Base-by-base conservation (phyloP, 2,113 vertebrate species). In the Cygnus buccinator region DNA sequence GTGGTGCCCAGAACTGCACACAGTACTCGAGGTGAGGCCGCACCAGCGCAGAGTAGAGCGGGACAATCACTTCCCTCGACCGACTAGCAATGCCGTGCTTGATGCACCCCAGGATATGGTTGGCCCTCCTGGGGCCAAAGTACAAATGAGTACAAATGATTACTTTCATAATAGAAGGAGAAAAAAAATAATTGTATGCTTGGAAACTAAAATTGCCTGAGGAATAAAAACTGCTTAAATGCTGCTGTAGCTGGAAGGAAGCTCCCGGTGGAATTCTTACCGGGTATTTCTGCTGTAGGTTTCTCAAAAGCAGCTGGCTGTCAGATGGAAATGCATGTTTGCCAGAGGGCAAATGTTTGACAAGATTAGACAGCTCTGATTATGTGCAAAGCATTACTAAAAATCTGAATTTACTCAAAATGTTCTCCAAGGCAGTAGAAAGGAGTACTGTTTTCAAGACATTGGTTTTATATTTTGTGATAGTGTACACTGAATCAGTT, bases 271-370 rank as follows among this genome's bases (percentile, higher is more conserved):
- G 41, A 83, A 35, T 37, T 86, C 63, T 37, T 70, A 44, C 10
- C 0, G 3, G 5, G 9, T 88, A 8, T 90, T 90, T 88, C 46
- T 71, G 9, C 43, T 77, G 25, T 55, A 3, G 5, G 44, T 58
- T 61, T 76, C 75, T 66, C 31, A 93, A 97, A 77, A 3, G 2
- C 37, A 87, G 33, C 28, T 70, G 35, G 62, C 35, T 80, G 52
- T 59, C 75, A 94, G 72, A 74, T 33, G 67, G 52, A 94, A 90
- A 84, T 41, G 48, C 50, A 14, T 71, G 28, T 90, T 94, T 94
- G 72, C 82, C 72, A 67, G n/a, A 90, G 79, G 90, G 82, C 55
- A 94, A 83, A 50, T 25, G 11, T 80, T 95, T 81, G 65, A 84
- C 68, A 74, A 80, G 79, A 48, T 93, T 46, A 86, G 67, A 62